Evolutionary conservation across 37 sponge, comb jelly and placozoan genomes (phyloP).

Genomic region (Agelas oroides): DNA sequence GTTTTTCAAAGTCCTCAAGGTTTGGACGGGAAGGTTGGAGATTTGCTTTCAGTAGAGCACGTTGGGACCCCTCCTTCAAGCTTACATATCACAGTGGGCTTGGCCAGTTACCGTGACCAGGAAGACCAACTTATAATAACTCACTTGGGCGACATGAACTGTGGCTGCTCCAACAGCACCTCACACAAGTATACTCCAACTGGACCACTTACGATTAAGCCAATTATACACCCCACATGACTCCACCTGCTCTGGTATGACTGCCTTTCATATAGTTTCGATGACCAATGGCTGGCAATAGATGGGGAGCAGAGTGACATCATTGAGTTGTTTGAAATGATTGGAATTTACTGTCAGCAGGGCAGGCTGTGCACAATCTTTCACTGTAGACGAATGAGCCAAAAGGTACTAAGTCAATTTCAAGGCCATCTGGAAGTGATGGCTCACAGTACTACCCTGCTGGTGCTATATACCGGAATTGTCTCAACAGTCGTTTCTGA

Average conservation of each 20-base stretch:
- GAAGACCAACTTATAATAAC: too few species aligned
- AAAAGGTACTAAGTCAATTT: background rate
- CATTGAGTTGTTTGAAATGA: background rate
- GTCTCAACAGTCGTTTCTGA: background rate
- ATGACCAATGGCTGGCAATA: background rate
- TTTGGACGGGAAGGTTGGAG: too few species aligned
- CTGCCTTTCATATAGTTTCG: background rate
- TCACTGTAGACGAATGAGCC: background rate
- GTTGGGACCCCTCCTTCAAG: too few species aligned
- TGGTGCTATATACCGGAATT: background rate
- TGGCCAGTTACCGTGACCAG: too few species aligned
- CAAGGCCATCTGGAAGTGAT: background rate
- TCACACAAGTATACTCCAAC: background rate
- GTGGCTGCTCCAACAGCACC: background rate
- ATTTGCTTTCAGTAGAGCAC: too few species aligned
- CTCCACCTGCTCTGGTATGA: constrained; percentile 1
- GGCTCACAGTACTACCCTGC: constrained; percentile 1
- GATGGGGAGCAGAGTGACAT: background rate
- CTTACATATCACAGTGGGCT: too few species aligned
- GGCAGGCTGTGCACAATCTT: background rate
- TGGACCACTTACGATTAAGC: background rate
- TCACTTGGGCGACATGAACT: background rate
- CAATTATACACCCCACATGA: background rate
- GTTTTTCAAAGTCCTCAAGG: too few species aligned
- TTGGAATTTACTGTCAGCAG: background rate